Conservation (phyloP, 2,888 invertebrate genomes). For the Pollenia labialis region DNA sequence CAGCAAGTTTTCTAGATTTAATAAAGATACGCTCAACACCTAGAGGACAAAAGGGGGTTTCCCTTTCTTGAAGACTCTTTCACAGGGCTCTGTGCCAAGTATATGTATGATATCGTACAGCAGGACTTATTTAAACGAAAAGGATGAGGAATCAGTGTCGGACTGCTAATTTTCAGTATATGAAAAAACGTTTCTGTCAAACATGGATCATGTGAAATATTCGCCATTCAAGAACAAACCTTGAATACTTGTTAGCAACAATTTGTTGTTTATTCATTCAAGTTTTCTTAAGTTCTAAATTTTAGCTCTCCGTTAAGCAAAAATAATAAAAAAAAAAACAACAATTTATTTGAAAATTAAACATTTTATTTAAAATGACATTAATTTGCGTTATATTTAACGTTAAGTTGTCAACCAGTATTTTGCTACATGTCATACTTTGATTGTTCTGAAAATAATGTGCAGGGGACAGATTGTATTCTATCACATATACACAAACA, state of each 20-base stretch:
- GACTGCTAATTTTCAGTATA: no score
- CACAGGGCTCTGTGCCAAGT: no score
- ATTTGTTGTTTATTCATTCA: slow-evolving; percentile 28
- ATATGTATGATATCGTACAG: no score
- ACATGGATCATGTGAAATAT: no score
- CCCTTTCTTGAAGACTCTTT: no score
- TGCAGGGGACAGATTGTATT: slow-evolving; percentile 50
- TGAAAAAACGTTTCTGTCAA: no score
- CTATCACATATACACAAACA: background rate
- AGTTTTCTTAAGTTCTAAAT: slow-evolving; percentile 6
- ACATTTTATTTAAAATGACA: slow-evolving; percentile 67
- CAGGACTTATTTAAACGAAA: no score
- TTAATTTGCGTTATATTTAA: slow-evolving; percentile 68
- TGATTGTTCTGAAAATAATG: slow-evolving; percentile 67
- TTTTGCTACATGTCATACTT: slow-evolving; percentile 67
- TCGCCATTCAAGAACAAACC: no score
- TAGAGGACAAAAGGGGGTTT: no score
- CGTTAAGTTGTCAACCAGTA: slow-evolving; percentile 69
- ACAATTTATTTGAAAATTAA: slow-evolving; percentile 41
- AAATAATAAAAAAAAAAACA: background rate
- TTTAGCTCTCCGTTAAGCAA: background rate
- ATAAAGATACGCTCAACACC: no score
- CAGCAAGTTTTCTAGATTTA: no score
- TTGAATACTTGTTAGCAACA: slow-evolving; percentile 17
- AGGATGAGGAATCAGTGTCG: no score